Percentiles rank a stretch among this genome's conserved stretches.
Conservation (phyloP, 2,888 invertebrate genomes). For the Trypoxylon attenuatum region DNA sequence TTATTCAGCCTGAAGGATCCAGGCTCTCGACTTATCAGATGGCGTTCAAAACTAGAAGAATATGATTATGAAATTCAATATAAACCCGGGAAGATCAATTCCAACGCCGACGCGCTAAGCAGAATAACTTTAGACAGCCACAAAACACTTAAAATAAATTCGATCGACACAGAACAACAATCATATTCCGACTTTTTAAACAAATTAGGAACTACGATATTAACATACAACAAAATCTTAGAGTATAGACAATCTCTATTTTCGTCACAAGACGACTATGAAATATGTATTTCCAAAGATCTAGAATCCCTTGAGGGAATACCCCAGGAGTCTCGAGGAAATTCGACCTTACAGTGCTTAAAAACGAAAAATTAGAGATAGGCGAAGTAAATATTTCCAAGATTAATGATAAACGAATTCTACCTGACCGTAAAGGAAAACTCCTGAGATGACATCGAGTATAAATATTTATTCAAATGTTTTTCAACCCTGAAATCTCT, state of each 20-base stretch:
- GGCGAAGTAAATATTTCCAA: too few species aligned
- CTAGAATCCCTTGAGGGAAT: background rate
- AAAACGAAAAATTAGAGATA: too few species aligned
- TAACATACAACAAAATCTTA: background rate
- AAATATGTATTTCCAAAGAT: background rate
- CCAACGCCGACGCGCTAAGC: background rate
- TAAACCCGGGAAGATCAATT: background rate
- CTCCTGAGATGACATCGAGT: too few species aligned
- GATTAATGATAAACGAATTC: too few species aligned
- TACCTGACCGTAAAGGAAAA: too few species aligned
- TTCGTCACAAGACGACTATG: background rate
- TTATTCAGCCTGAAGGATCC: constrained; percentile 39
- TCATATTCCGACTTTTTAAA: background rate
- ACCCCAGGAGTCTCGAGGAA: too few species aligned
- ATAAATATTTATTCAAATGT: too few species aligned
- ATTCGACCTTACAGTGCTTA: too few species aligned
- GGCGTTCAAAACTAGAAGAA: background rate
- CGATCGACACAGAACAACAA: too few species aligned
- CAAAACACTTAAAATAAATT: background rate
- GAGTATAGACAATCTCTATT: background rate
- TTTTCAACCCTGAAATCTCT: too few species aligned
- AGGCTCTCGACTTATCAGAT: background rate
- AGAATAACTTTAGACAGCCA: too few species aligned
- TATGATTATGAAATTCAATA: background rate
- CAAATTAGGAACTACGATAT: background rate